Base-by-base conservation (phyloP, 2,888 invertebrate species). In the Dryobotodes eremita region DNA sequence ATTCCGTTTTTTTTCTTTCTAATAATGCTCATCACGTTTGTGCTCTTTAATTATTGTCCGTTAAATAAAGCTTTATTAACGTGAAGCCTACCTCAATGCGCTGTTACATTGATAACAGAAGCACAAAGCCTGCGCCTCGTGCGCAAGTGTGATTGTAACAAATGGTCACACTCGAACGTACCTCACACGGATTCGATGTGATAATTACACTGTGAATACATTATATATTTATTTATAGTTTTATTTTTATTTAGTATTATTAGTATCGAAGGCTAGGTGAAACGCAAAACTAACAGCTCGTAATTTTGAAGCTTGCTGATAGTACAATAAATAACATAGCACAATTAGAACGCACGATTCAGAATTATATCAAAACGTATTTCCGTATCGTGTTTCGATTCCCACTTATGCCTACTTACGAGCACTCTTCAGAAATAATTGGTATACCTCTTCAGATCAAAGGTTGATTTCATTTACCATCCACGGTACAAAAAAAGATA, bases 161-260 rank as follows among this genome's bases (percentile, higher is more conserved):
- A 70, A 71, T 73, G 36, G n/a, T 70, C 8, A 36, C 8, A n/a
- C 31, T 31, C n/a, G 48, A 71, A 53, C 65, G 13, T 75, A 75
- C 17, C 17, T 46, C 59, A 59, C 20, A 50, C 1, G 2, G 6
- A 6, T 36, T 20, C 36, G 36, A 73, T 50, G 50, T 50, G 36
- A 36, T 36, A 71, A 72, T 72, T 69, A 26, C 15, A 36, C 13
- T 13, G 36, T 42, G 36, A 68, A 73, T 13, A 68, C n/a, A 13
- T 68, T n/a, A n/a, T n/a, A n/a, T n/a, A n/a, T n/a, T n/a, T n/a
- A n/a, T n/a, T n/a, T n/a, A n/a, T n/a, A n/a, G n/a, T n/a, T n/a
- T n/a, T n/a, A n/a, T n/a, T n/a, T n/a, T n/a, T n/a, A n/a, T n/a
- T n/a, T n/a, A n/a, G n/a, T n/a, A n/a, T n/a, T n/a, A n/a, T n/a